Evolutionary conservation across 2,113 vertebrate genomes (phyloP).

Genomic region (Scomber scombrus): DNA sequence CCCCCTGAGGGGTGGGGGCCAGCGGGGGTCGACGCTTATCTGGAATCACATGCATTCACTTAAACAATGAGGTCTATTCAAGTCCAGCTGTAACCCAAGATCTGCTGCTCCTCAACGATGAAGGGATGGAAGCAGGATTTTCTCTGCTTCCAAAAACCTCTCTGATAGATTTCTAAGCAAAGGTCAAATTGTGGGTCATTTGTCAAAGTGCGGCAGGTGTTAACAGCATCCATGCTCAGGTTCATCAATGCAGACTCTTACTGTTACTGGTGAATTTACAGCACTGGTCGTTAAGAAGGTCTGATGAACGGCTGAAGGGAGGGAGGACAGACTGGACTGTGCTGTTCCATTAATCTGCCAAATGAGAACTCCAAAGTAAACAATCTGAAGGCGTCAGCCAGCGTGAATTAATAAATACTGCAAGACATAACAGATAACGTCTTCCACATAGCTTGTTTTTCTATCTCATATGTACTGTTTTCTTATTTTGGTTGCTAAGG

Average conservation of each 20-base stretch:
- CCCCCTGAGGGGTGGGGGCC: conserved; percentile 7
- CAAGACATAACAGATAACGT: background rate
- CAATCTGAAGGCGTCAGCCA: too few relatives aligned
- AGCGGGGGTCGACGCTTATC: conserved; percentile 41
- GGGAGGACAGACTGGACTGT: background rate
- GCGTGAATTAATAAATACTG: background rate
- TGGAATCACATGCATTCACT: conserved; percentile 69
- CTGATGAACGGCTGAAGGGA: too few relatives aligned
- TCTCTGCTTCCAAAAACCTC: background rate
- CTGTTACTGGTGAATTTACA: background rate
- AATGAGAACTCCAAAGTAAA: too few relatives aligned
- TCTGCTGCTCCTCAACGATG: background rate
- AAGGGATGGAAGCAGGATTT: conserved; percentile 6
- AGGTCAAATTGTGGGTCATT: too few relatives aligned
- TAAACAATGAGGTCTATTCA: conserved; percentile 72
- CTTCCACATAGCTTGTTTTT: too few relatives aligned
- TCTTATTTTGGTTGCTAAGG: too few relatives aligned
- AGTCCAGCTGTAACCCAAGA: conserved; percentile 35
- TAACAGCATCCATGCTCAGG: background rate
- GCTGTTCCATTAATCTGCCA: too few relatives aligned
- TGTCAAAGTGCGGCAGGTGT: too few relatives aligned
- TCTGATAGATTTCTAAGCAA: too few relatives aligned
- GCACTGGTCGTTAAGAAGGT: background rate
- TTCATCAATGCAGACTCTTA: conserved; percentile 4
- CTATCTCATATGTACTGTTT: too few relatives aligned